A percentile compares a stretch with the other conserved stretches of the same genome.
phyloP scores from a whole-genome alignment of 2,888 invertebrate genomes.

The Megastigmus dorsalis region DNA sequence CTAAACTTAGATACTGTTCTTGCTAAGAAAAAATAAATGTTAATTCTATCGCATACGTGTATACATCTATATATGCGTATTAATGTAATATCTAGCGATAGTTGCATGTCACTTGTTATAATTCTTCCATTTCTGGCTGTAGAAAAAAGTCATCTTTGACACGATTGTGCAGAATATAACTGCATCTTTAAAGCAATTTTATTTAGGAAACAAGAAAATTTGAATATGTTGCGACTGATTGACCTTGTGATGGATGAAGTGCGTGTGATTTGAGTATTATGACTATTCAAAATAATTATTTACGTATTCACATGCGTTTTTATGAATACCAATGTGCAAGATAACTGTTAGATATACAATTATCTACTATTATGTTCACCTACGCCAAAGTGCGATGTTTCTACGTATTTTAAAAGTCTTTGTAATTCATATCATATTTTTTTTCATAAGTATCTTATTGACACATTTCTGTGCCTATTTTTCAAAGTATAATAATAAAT shows the following conservation, averaged over 20 bases:
- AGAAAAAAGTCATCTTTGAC: conserved; percentile 42
- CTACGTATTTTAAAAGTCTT: conserved; percentile 30
- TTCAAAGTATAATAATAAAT: conserved; percentile 7
- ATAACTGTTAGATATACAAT: conserved; percentile 26
- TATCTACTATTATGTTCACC: conserved; percentile 34
- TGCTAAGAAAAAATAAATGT: conserved; percentile 54
- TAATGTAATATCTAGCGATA: conserved; percentile 46
- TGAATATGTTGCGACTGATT: conserved; percentile 36
- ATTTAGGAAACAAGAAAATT: conserved; percentile 30
- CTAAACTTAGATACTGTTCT: conserved; percentile 80
- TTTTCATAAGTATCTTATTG: conserved; percentile 29
- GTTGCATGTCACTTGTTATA: conserved; percentile 53
- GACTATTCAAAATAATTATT: conserved; percentile 32
- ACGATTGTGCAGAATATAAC: conserved; percentile 38
- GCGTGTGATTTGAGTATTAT: conserved; percentile 23
- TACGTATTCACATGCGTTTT: conserved; percentile 20
- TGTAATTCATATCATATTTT: conserved; percentile 27
- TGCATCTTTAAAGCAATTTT: conserved; percentile 29
- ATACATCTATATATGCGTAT: conserved; percentile 38
- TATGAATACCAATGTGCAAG: conserved; percentile 33
- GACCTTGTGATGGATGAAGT: conserved; percentile 33
- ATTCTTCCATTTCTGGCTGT: conserved; percentile 52
- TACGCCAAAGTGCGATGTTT: conserved; percentile 41
- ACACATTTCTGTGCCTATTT: conserved; percentile 15
- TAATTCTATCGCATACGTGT: conserved; percentile 44